Base-by-base conservation (phyloP, 2,888 invertebrate species). In the Odontothrips loti region DNA sequence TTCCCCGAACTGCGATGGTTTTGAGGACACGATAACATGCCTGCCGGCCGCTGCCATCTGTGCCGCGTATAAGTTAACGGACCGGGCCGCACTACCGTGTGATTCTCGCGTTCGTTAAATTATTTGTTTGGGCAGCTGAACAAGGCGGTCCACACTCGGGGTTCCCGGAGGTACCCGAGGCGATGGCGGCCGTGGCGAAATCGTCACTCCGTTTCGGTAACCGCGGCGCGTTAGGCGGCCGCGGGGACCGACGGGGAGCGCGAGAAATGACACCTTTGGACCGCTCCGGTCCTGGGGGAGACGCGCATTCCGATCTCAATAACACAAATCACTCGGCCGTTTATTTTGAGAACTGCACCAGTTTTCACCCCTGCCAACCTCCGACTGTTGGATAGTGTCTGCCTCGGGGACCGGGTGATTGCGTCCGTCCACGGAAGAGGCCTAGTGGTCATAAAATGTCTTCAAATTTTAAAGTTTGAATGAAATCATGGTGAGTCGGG, bases 261-360 rank as follows among this genome's bases (percentile, higher is more conserved):
- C 68, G 58, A 58, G 58, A 75, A 75, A 75, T 75, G 68, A 75
- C 68, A 75, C 68, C 68, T 75, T 75, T 27, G n/a, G 58, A 15
- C n/a, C 15, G 12, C n/a, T 58, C 58, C 15, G 17, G 58, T 6
- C 15, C 58, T 8, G 58, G n/a, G 17, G 9, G 51, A 51, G 20
- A 51, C 15, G 3, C 34, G 34, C 34, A 43, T 43, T 43, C 34
- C 34, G 6, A 43, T 43, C 34, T 43, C 34, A 43, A 43, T 43
- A 43, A 43, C 34, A 43, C 3, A 43, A 43, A 43, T 43, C 34
- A 43, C 34, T 2, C 3, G 34, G 34, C 2, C 34, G 34, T 43
- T 43, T 43, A 43, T 43, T 43, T 43, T 43, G 34, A 43, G 6
- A 43, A 43, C 34, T 43, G 34, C 34, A 6, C 34, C 3, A 6